Base-by-base conservation (phyloP, 2,888 invertebrate genomes). In the Drosophila monieri region DNA sequence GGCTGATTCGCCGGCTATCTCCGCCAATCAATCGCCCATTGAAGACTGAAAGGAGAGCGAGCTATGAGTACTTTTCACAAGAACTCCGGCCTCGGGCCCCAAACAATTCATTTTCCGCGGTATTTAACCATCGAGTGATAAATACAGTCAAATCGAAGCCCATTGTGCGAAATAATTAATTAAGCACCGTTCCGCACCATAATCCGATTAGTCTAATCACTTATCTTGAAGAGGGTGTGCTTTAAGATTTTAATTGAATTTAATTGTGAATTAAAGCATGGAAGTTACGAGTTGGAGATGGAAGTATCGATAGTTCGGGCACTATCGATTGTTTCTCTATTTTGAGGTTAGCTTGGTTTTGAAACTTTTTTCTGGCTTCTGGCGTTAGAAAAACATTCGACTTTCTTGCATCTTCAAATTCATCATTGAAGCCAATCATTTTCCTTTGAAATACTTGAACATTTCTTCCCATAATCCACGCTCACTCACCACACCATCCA, bases 11-110 rank as follows among this genome's bases (percentile, higher is more conserved):
- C n/a, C n/a, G 27, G 54, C 47, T 62, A 61, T 61, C 60, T 61
- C 37, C 12, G 15, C 64, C 23, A 61, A 61, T 61, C 62, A 61
- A 61, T 61, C 62, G 62, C 39, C 62, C 60, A 47, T 43, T 43
- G 21, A 43, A 41, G 39, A 60, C 46, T 60, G 59, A 60, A 60
- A 44, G 43, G 59, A 43, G 43, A 25, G 32, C 35, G 9, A 3
- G 9, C 61, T 43, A n/a, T 35, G n/a, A 59, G 25, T 44, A 21
- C 61, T 46, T 18, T n/a, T 2, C 21, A 30, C 27, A 21, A 23
- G 35, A 27, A 35, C 52, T 25, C 25, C 25, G 60, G 14, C 6
- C n/a, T 18, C 15, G 3, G 4, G 6, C 6, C 23, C 3, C 58
- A 18, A 58, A 27, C 59, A 58, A 59, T 59, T n/a, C 60, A 14